Conservation (phyloP, 2,888 invertebrate species). For the Dione vanillae region DNA sequence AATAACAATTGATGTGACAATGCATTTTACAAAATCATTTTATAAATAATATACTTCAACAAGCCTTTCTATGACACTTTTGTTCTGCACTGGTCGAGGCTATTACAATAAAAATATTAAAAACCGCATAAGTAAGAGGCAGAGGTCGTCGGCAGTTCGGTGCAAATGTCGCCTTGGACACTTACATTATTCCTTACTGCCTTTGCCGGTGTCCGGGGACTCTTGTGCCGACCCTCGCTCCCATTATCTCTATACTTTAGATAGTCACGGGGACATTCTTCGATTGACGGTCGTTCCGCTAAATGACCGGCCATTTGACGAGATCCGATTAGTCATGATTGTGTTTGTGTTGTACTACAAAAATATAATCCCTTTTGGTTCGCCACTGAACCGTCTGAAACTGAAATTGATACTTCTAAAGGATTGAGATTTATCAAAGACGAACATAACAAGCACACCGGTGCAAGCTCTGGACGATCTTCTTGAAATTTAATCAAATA, state of each 20-base stretch:
- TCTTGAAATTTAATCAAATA: conserved; percentile 68
- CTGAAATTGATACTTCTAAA: conserved; percentile 65
- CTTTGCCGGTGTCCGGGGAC: conserved; percentile 56
- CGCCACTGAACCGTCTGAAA: conserved; percentile 58
- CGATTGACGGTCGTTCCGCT: conserved; percentile 72
- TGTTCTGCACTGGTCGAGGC: conserved; percentile 61
- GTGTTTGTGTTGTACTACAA: conserved; percentile 78
- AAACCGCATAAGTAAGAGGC: conserved; percentile 84
- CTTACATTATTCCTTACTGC: conserved; percentile 80
- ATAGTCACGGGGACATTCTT: conserved; percentile 79
- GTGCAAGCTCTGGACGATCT: conserved; percentile 69
- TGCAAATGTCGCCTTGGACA: conserved; percentile 84
- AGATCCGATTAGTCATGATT: conserved; percentile 83
- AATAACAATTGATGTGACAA: not conserved
- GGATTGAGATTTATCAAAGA: conserved; percentile 74
- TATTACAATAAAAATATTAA: conserved; percentile 88
- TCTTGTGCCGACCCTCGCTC: conserved; percentile 64
- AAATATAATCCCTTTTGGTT: conserved; percentile 73
- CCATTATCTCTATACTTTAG: conserved; percentile 84
- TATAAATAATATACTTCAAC: conserved; percentile 5
- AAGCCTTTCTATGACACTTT: conserved; percentile 38
- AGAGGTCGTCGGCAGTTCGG: conserved; percentile 83
- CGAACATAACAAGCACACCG: conserved; percentile 63
- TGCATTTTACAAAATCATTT: conserved; percentile 10
- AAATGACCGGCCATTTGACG: conserved; percentile 81